These are phyloP conservation scores for Diacarnus erythraeanus DNA, from an alignment of 37 sponge, comb jelly and placozoan species.

Conservation along the genomic window DNA sequence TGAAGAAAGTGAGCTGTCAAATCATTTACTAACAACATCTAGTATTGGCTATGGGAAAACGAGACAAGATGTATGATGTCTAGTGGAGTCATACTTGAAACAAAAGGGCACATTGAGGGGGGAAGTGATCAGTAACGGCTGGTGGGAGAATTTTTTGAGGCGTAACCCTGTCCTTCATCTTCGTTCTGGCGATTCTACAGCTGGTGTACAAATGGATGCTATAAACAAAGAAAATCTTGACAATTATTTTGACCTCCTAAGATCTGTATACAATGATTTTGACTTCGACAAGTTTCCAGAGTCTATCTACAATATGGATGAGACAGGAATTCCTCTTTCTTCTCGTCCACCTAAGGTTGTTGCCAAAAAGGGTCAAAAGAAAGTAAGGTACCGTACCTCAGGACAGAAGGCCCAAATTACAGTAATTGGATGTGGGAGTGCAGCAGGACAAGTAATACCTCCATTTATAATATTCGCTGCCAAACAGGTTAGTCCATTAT, in stretches of 20 bases:
- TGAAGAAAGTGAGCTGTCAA: neutral
- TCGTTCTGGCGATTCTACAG: conserved; percentile 14
- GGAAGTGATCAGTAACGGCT: conserved; percentile 1
- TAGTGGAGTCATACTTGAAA: no score
- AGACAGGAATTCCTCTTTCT: conserved; percentile 17
- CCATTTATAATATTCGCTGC: conserved; percentile 21
- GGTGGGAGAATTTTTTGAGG: neutral
- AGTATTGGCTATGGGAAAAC: conserved; percentile 10
- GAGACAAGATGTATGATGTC: neutral
- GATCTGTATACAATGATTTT: conserved; percentile 12
- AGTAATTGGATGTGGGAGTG: conserved; percentile 23
- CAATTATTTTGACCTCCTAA: conserved; percentile 2
- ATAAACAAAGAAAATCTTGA: conserved; percentile 13
- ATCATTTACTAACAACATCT: neutral
- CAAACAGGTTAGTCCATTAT: conserved; percentile 3
- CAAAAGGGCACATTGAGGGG: no score
- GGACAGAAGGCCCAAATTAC: conserved; percentile 21
- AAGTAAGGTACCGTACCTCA: neutral
- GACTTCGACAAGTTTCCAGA: conserved; percentile 19
- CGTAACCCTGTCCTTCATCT: neutral
- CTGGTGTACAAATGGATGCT: neutral
- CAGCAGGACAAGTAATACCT: conserved; percentile 6
- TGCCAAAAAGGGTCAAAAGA: conserved; percentile 11
- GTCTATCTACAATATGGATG: conserved; percentile 14
- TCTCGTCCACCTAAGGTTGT: conserved; percentile 20